Conservation (phyloP, 2,888 invertebrate genomes). For the Gisinianus flammeolus region DNA sequence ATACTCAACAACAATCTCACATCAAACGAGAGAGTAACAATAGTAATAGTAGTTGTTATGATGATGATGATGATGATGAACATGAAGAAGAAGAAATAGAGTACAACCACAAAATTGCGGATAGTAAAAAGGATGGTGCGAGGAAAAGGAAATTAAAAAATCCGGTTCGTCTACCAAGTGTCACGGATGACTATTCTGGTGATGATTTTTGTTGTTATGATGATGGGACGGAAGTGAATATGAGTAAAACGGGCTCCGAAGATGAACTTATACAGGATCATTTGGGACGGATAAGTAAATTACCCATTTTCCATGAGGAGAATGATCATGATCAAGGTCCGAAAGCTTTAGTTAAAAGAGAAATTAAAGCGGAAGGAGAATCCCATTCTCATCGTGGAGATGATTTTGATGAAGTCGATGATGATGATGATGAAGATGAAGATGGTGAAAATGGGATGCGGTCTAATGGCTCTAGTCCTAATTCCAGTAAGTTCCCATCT, state of each 20-base stretch:
- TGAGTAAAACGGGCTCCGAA: constrained; percentile 48
- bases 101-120: constrained; percentile 28
- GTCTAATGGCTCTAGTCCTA: constrained; percentile 58
- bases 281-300: constrained; percentile 41
- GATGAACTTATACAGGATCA: constrained; percentile 48
- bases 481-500: constrained; percentile 42
- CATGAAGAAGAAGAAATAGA: constrained; percentile 35
- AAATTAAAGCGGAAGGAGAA: background rate
- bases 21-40: constrained; percentile 29
- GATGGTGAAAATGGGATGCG: constrained; percentile 58
- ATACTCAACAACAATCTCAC: constrained; percentile 25
- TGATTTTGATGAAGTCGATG: constrained; percentile 38
- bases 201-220: constrained; percentile 59
- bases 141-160: constrained; percentile 54
- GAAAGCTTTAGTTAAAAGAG: background rate
- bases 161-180: constrained; percentile 57
- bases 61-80: constrained; percentile 35
- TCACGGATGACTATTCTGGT: constrained; percentile 59
- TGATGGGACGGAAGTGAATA: constrained; percentile 57
- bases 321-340: constrained; percentile 18
- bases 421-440: constrained; percentile 38
- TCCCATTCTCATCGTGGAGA: background rate
- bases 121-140: constrained; percentile 52
- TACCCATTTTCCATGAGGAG: constrained; percentile 37
- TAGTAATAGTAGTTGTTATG: constrained; percentile 22